These are phyloP conservation scores for Stenodera caucasica DNA, from an alignment of 2,888 invertebrate genomes.

Conservation along the genomic window DNA sequence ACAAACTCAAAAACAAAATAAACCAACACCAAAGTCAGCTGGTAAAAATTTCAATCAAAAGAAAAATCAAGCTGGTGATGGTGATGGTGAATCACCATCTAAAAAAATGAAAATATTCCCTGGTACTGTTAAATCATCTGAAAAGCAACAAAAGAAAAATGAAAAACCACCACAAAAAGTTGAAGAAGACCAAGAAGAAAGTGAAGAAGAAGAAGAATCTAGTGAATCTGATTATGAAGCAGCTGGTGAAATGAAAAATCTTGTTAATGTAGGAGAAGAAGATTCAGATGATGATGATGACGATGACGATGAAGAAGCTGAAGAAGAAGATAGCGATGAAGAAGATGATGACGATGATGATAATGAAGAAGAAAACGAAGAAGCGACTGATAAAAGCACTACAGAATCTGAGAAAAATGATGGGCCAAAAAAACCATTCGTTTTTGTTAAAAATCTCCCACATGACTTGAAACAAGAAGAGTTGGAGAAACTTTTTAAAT, in stretches of 20 bases:
- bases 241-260: background rate
- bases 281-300: background rate
- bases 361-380: background rate
- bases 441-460: background rate
- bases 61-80: too few species aligned
- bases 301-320: background rate
- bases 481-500: background rate
- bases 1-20: background rate
- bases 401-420: too few species aligned
- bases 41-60: background rate
- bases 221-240: conserved; percentile 4
- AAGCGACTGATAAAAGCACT: background rate
- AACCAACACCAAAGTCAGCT: background rate
- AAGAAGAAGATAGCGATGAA: background rate
- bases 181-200: background rate
- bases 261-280: background rate
- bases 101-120: background rate
- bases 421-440: background rate
- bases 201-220: background rate
- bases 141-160: background rate
- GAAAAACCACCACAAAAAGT: background rate
- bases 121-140: background rate
- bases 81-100: background rate
- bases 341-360: background rate
- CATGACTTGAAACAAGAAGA: background rate